Percentiles rank a stretch among this genome's conserved stretches.
phyloP scores from a whole-genome alignment of 2,888 invertebrate species.

The Cerceris ruficornis region DNA sequence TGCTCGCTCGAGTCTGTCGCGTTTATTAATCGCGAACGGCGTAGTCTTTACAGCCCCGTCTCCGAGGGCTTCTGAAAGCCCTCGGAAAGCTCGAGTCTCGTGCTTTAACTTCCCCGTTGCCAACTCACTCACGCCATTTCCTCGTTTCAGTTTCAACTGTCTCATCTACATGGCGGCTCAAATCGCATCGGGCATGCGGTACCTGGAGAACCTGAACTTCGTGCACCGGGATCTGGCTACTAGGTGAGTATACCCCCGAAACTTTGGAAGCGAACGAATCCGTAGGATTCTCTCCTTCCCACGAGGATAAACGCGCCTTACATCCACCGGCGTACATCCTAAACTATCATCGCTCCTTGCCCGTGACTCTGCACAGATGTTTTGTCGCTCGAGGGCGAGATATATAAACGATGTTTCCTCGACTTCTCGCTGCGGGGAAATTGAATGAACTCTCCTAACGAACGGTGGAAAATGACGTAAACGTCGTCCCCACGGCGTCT shows the following conservation, averaged over 20 bases:
- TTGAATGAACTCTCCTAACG: background rate
- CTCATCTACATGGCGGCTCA: constrained; percentile 92
- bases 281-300: constrained; percentile 47
- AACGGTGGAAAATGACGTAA: constrained; percentile 10
- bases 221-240: constrained; percentile 95
- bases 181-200: constrained; percentile 95
- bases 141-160: constrained; percentile 86
- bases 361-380: constrained; percentile 16
- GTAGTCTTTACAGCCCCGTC: constrained; percentile 22
- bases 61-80: constrained; percentile 20
- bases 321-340: constrained; percentile 15
- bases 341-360: constrained; percentile 30
- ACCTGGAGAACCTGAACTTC: constrained; percentile 93
- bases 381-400: constrained; percentile 22
- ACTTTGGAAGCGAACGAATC: constrained; percentile 52
- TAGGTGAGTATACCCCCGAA: constrained; percentile 81
- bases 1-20: constrained; percentile 54
- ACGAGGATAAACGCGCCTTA: constrained; percentile 53
- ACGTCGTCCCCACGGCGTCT: background rate
- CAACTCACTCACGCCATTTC: constrained; percentile 57
- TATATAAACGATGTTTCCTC: constrained; percentile 37
- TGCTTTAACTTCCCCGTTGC: constrained; percentile 51
- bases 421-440: background rate
- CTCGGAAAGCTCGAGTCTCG: constrained; percentile 24
- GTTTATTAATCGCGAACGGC: constrained; percentile 66